Base-by-base conservation (phyloP, 2,888 invertebrate genomes). In the Lasioglossum marginatum region DNA sequence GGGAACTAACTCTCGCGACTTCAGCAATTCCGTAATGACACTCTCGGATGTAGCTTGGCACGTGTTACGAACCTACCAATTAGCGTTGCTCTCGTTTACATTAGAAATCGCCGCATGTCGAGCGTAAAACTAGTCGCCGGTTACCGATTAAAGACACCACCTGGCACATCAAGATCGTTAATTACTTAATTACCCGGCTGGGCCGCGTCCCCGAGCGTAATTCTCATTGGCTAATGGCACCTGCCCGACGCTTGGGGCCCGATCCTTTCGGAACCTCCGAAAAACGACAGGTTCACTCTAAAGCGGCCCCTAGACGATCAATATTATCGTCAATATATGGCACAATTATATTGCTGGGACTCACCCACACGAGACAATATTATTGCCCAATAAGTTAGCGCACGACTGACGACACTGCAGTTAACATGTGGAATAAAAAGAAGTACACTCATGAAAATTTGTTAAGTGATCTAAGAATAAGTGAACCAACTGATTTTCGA, bases 141-240 rank as follows among this genome's bases (percentile, higher is more conserved):
- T 82, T 80, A 77, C 83, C 77, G 83, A 77, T 83, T 83, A 82
- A 85, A 90, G 87, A 86, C 82, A 74, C 76, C 86, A 83, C 85
- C 86, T 87, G 85, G 80, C 74, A 82, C 88, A 83, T 85, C 83
- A 73, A 80, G 86, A 87, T 84, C 85, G 91, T 88, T 92, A 91
- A 92, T 91, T 91, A 89, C 91, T 91, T 89, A 89, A 91, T 91
- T 90, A 87, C 85, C 78, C 81, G 77, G 76, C 83, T 84, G 82
- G 83, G 84, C 72, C 84, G 83, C 83, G 83, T 81, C 82, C 57
- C 78, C 40, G 57, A 27, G 73, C 60, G 85, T 80, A 88, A 82
- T 86, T 90, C 85, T 83, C 80, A 43, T 52, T 27, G 81, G 73
- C 63, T 83, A 83, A 79, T 83, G 71, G 63, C 70, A 48, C 6